These are phyloP conservation scores for Perccottus glenii DNA, from an alignment of 2,113 vertebrate species.

Conservation along the genomic window DNA sequence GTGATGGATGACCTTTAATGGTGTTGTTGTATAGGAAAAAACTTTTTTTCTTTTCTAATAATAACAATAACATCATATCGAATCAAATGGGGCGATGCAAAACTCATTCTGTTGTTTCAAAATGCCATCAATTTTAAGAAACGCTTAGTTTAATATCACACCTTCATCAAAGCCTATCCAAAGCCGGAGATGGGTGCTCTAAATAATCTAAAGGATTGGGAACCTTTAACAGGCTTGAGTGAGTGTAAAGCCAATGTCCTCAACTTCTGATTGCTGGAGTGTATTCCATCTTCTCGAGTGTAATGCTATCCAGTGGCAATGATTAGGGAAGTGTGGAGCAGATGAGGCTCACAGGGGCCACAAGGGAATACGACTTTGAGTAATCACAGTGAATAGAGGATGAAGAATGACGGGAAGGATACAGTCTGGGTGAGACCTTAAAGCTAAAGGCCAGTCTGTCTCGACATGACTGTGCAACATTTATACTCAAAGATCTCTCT, in stretches of 20 bases:
- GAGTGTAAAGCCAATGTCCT: conserved; percentile 26
- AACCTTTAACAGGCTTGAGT: background rate
- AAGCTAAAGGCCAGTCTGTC: conserved; percentile 39
- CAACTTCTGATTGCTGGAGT: conserved; percentile 44
- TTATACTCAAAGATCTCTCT: background rate
- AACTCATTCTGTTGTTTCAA: conserved; percentile 20
- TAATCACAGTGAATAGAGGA: conserved; percentile 44
- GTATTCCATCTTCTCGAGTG: conserved; percentile 44
- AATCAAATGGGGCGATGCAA: conserved; percentile 21
- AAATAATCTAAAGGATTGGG: background rate
- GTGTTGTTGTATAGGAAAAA: background rate
- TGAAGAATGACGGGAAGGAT: conserved; percentile 46
- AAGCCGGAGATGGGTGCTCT: background rate
- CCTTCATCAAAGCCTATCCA: conserved; percentile 16
- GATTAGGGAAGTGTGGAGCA: conserved; percentile 65
- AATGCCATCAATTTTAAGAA: conserved; percentile 29
- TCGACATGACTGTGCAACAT: conserved; percentile 25
- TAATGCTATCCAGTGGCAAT: conserved; percentile 60
- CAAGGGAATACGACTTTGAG: conserved; percentile 43
- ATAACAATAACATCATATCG: conserved; percentile 9
- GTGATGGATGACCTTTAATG: conserved; percentile 19
- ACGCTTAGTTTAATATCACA: conserved; percentile 6
- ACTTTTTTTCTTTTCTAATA: background rate
- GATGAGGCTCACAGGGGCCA: conserved; percentile 58
- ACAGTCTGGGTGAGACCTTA: conserved; percentile 42